These are phyloP conservation scores for Homarus gammarus DNA, from an alignment of 2,888 invertebrate genomes.

Conservation along the genomic window DNA sequence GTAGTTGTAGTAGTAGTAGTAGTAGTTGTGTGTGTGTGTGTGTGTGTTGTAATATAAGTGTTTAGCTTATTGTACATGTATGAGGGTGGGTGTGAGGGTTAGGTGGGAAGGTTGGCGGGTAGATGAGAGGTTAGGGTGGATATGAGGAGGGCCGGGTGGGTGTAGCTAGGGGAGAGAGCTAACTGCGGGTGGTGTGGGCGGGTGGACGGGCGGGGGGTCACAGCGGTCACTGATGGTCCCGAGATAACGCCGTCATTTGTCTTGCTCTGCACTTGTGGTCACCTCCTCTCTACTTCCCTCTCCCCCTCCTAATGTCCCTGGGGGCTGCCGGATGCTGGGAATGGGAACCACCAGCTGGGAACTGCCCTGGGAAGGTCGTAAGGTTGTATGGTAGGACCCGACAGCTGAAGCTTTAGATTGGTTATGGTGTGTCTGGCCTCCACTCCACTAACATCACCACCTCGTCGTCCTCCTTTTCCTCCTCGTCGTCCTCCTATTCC, in stretches of 20 bases:
- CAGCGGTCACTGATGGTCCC: conserved; percentile 38
- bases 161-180: not conserved
- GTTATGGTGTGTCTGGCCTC: not conserved
- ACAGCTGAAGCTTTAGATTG: too few relatives aligned
- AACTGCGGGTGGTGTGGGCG: not conserved
- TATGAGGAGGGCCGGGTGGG: not conserved
- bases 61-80: not conserved
- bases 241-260: conserved; percentile 60
- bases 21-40: too few relatives aligned
- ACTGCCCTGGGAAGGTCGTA: too few relatives aligned
- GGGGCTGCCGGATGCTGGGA: too few relatives aligned
- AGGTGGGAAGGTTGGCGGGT: not conserved
- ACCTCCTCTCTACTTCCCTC: not conserved
- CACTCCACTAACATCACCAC: not conserved
- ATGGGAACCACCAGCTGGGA: too few relatives aligned
- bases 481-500: too few relatives aligned
- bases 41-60: too few relatives aligned
- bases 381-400: too few relatives aligned
- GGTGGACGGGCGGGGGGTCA: conserved; percentile 24
- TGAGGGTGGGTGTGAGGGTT: not conserved
- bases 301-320: not conserved
- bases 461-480: not conserved
- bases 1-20: too few relatives aligned
- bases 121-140: not conserved
- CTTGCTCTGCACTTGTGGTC: conserved; percentile 57